These are phyloP conservation scores for Sebastes reedi DNA, from an alignment of 2,797 vertebrate species.

Conservation along the genomic window DNA sequence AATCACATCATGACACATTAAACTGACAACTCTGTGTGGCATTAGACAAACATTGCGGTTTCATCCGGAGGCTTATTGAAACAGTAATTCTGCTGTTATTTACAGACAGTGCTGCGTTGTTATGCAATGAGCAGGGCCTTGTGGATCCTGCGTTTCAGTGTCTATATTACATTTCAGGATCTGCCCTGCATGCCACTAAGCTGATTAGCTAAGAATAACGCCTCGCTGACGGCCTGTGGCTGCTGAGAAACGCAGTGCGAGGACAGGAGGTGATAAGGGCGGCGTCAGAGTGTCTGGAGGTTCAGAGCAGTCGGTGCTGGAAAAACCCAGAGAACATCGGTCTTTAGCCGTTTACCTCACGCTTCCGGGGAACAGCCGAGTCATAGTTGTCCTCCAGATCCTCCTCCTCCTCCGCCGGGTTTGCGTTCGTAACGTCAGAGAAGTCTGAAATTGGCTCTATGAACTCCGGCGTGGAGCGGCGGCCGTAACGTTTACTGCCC, in stretches of 20 bases:
- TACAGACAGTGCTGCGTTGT: slow-evolving; percentile 21
- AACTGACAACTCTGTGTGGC: background rate
- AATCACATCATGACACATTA: background rate
- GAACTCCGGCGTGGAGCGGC: slow-evolving; percentile 90
- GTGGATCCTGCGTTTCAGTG: slow-evolving; percentile 4
- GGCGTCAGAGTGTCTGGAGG: slow-evolving; percentile 11
- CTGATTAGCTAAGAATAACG: slow-evolving; percentile 79
- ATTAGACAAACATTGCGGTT: background rate
- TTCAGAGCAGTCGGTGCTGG: background rate
- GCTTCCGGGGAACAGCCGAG: slow-evolving; percentile 79
- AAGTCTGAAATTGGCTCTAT: slow-evolving; percentile 78
- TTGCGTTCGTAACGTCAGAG: slow-evolving; percentile 61
- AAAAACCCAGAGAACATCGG: background rate
- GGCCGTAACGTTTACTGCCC: slow-evolving; percentile 92
- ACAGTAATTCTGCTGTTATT: slow-evolving; percentile 30
- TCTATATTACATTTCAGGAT: slow-evolving; percentile 45
- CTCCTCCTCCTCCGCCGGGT: background rate
- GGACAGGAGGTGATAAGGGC: slow-evolving; percentile 55
- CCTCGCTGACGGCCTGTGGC: background rate
- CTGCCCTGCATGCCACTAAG: slow-evolving; percentile 58
- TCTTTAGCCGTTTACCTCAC: slow-evolving; percentile 74
- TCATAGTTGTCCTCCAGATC: slow-evolving; percentile 71
- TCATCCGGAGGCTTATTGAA: background rate
- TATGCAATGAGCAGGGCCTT: slow-evolving; percentile 32
- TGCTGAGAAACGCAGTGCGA: slow-evolving; percentile 19